These are phyloP conservation scores for Apus apus DNA, from an alignment of 2,113 vertebrate species.

Conservation along the genomic window DNA sequence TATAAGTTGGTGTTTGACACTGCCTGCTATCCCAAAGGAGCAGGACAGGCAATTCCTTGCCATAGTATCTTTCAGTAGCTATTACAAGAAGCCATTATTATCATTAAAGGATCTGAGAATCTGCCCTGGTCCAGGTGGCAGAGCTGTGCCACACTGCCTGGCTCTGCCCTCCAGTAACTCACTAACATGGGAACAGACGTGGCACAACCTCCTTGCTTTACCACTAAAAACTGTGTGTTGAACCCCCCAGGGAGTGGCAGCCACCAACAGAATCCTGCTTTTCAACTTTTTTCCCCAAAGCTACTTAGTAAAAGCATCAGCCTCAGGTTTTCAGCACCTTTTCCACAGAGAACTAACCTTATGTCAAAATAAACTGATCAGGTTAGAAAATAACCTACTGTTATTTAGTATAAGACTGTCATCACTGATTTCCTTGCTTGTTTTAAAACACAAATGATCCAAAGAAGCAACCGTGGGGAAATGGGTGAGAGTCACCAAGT, in stretches of 20 bases:
- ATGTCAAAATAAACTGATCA: neutral
- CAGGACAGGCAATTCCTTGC: neutral
- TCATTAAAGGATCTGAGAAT: fast-evolving
- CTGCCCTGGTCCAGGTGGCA: no score
- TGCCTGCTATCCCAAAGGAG: neutral
- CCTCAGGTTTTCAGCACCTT: neutral
- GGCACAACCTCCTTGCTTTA: neutral
- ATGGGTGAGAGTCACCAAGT: neutral
- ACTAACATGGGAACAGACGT: fast-evolving
- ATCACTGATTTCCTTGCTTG: neutral
- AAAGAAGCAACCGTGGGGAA: neutral
- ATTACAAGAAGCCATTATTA: neutral
- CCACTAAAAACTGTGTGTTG: neutral
- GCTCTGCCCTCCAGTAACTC: neutral
- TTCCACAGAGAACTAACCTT: neutral
- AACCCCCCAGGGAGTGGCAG: neutral
- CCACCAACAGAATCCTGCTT: neutral
- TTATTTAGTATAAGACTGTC: neutral
- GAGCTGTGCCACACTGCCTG: neutral
- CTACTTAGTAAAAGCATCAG: neutral
- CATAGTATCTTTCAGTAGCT: neutral
- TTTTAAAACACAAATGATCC: neutral
- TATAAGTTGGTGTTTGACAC: neutral
- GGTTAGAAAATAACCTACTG: neutral
- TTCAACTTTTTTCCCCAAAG: neutral